Evolutionary conservation across 2,888 invertebrate species (phyloP).

Genomic region (Plagodis pulveraria): DNA sequence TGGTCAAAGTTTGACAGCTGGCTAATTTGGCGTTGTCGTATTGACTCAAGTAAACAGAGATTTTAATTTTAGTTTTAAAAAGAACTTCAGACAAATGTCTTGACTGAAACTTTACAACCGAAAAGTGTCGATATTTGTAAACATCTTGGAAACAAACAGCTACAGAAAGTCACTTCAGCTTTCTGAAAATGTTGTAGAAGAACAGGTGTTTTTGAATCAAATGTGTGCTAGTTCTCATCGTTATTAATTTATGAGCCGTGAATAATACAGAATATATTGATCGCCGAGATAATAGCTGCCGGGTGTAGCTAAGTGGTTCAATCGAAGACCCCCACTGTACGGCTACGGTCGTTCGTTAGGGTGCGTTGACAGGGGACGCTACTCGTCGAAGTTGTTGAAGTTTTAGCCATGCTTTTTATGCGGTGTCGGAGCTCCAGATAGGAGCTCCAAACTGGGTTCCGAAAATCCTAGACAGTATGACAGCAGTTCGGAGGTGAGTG

Average conservation of each 20-base stretch:
- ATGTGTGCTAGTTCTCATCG: conserved; percentile 83
- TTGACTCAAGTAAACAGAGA: conserved; percentile 71
- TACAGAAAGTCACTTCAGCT: conserved; percentile 78
- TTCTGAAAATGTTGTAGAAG: conserved; percentile 88
- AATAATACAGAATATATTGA: conserved; percentile 81
- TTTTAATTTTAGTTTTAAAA: conserved; percentile 41
- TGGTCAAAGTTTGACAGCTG: conserved; percentile 78
- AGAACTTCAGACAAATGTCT: conserved; percentile 24
- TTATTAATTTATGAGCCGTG: conserved; percentile 80
- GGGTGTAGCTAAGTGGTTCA: conserved; percentile 25
- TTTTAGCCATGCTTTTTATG: conserved; percentile 30
- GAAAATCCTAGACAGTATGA: conserved; percentile 57
- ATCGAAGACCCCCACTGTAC: conserved; percentile 21
- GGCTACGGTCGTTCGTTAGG: conserved; percentile 18
- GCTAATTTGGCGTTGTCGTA: conserved; percentile 77
- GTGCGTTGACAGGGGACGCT: conserved; percentile 31
- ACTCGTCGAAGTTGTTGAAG: conserved; percentile 13
- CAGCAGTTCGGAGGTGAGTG: conserved; percentile 67
- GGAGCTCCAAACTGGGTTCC: conserved; percentile 36
- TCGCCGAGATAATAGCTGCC: conserved; percentile 54
- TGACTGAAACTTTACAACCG: conserved; percentile 17
- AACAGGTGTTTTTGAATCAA: conserved; percentile 93
- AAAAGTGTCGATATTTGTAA: conserved; percentile 19
- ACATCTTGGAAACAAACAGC: conserved; percentile 15
- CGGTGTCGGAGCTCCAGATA: conserved; percentile 45